phyloP scores from a whole-genome alignment of 2,797 vertebrate species.

The Hirundo rustica region DNA sequence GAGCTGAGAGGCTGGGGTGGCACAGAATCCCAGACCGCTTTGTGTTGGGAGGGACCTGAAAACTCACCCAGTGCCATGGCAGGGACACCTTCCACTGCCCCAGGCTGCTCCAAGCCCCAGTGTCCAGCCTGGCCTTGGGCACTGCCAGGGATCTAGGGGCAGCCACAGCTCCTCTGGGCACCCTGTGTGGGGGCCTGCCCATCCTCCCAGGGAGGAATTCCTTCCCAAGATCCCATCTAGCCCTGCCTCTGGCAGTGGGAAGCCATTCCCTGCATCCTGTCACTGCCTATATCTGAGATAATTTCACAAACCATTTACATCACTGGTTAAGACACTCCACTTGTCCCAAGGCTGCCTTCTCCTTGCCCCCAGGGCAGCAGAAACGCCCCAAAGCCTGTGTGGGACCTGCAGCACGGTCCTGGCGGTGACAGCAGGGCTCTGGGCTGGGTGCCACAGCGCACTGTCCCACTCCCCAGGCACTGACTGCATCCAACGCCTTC shows the following conservation, averaged over 20 bases:
- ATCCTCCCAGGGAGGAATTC: fast-evolving
- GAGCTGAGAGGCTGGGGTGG: background rate
- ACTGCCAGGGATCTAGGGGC: background rate
- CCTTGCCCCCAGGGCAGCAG: background rate
- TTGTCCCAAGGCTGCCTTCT: background rate
- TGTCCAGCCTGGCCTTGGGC: fast-evolving
- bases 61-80: background rate
- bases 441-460: background rate
- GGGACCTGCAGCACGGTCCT: background rate
- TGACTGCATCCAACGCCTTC: background rate
- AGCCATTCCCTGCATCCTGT: background rate
- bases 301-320: background rate
- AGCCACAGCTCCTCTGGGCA: background rate
- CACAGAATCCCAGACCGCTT: background rate
- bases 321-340: background rate
- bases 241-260: background rate
- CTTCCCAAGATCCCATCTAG: fast-evolving
- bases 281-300: background rate
- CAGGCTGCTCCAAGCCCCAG: background rate
- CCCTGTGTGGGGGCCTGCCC: background rate
- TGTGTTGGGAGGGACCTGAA: too few species aligned
- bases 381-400: background rate
- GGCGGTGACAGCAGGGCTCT: fast-evolving
- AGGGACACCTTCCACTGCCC: background rate
- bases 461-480: fast-evolving